Evolutionary conservation across 1,140 invertebrate species (phyloP).

Genomic region (Homarus americanus): DNA sequence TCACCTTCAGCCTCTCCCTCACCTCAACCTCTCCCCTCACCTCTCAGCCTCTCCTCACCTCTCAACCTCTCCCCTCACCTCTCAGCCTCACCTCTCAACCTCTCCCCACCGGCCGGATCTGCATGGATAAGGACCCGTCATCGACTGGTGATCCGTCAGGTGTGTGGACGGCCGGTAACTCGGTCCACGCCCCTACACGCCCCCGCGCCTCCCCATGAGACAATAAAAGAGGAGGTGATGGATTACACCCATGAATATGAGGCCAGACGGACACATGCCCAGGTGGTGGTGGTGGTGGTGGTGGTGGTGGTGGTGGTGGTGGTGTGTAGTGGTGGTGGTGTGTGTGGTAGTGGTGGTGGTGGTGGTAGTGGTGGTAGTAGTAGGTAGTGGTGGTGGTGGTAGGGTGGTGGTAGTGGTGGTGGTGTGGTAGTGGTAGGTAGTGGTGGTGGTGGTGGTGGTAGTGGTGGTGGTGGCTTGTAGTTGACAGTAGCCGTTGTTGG

Average conservation of each 20-base stretch:
- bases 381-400: no score
- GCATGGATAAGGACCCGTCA: slow-evolving; percentile 21
- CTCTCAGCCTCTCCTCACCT: no score
- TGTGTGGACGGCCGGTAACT: slow-evolving; percentile 52
- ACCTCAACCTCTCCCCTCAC: background rate
- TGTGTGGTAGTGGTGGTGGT: no score
- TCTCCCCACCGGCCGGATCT: no score
- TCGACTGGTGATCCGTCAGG: slow-evolving; percentile 26
- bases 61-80: no score
- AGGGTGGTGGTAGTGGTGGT: no score
- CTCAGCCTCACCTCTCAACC: no score
- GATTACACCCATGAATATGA: slow-evolving; percentile 62
- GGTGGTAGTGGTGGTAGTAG: no score
- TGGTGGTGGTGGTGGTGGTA: slow-evolving; percentile 2
- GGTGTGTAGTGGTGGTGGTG: no score
- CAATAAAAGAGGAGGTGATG: slow-evolving; percentile 32
- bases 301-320: no score
- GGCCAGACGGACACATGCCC: background rate
- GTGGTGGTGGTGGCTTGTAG: background rate
- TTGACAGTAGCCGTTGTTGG: no score
- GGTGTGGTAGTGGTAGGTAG: background rate
- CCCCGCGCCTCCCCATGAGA: slow-evolving; percentile 18
- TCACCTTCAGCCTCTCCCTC: no score
- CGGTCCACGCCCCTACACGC: slow-evolving; percentile 39
- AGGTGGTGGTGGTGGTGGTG: background rate